These are phyloP conservation scores for Odontocolon sp. DNA, from an alignment of 2,888 invertebrate genomes.

Conservation along the genomic window DNA sequence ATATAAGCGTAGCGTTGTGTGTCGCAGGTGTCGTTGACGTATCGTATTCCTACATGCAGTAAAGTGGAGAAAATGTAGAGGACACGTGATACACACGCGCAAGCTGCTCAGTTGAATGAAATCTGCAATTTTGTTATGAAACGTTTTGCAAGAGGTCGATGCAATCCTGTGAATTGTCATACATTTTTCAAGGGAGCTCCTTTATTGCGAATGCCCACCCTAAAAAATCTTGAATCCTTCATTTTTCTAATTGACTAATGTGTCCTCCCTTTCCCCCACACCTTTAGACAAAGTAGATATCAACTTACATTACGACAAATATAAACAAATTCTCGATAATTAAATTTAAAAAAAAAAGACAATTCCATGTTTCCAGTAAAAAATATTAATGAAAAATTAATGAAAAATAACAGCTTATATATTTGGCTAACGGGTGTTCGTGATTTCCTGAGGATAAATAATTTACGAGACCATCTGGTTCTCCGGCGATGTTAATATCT, in stretches of 20 bases:
- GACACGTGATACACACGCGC: not conserved
- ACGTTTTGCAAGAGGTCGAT: not conserved
- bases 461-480: not conserved
- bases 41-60: not conserved
- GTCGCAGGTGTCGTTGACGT: not conserved
- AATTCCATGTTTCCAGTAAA: too few relatives aligned
- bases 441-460: not conserved
- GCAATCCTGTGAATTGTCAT: not conserved
- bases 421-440: too few relatives aligned
- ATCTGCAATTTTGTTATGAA: not conserved
- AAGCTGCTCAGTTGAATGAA: constrained; percentile 6
- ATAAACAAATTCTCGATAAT: too few relatives aligned
- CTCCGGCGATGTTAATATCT: not conserved
- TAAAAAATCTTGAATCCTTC: too few relatives aligned
- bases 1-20: not conserved
- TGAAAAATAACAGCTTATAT: too few relatives aligned
- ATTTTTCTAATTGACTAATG: too few relatives aligned
- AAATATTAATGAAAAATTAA: too few relatives aligned
- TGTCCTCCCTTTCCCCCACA: too few relatives aligned
- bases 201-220: not conserved
- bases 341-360: too few relatives aligned
- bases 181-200: not conserved
- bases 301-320: too few relatives aligned
- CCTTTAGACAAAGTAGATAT: too few relatives aligned
- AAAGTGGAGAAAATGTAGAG: not conserved